Evolutionary conservation across 2,888 invertebrate species (phyloP), one percentile per base, ranked within the genome.

Genomic region (Nephrocerus scutellatus): DNA sequence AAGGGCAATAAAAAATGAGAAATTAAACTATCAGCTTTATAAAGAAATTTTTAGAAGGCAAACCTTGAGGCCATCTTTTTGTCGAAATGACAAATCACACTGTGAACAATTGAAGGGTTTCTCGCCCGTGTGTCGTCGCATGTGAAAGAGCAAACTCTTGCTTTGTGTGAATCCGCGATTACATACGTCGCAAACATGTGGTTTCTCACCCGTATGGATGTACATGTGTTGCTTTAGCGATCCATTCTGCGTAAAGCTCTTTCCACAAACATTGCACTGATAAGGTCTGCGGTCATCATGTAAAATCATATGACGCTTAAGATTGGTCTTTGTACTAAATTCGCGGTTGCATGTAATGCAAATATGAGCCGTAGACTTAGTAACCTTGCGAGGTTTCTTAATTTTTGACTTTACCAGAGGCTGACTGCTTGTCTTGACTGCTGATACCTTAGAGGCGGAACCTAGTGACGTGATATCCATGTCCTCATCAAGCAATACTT

Each of bases 241-340:
- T 2, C 59, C 59, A 25, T 60, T 62, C 38, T 63, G 63, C 0
- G 60, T 59, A 25, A 63, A 63, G 5, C 57, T 53, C 30, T 60
- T 59, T 3, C 53, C 50, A 34, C 63, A 63, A 14, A 55, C 46
- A 3, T 33, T 44, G 33, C 63, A 63, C 29, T 54, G 49, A 43
- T 51, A 59, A 0, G 58, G 59, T 34, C 56, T 59, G 5, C 51
- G 51, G 2, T 62, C 62, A 20, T 55, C 57, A 31, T 63, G 63
- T 9, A 59, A 55, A 30, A 43, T 46, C 54, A 59, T 56, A 38
- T 63, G 63, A 1, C 63, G 52, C 36, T 58, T 61, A 6, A 62
- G 48, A 51, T 63, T 63, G 0, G 62, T 60, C 49, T 59, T 60
- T 1, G 62, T 62, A 41, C 59, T 60, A 25, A 62, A 63, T 39